Evolutionary conservation across 2,797 vertebrate species (phyloP).

Genomic region (Falco columbarius): DNA sequence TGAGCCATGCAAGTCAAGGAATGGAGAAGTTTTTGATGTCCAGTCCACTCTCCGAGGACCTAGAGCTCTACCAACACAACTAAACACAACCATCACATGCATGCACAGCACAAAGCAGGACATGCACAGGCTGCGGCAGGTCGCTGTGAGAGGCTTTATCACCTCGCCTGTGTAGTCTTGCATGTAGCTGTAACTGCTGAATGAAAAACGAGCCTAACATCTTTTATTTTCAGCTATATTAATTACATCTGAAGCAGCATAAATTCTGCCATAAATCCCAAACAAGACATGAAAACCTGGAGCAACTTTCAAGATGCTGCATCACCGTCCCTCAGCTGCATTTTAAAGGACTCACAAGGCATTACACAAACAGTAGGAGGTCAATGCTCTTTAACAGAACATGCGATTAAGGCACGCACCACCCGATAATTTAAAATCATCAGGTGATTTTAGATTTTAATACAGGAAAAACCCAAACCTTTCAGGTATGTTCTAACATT

Average conservation of each 20-base stretch:
- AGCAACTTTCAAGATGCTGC: neutral
- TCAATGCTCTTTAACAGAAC: neutral
- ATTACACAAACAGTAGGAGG: neutral
- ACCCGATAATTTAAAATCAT: neutral
- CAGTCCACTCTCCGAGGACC: neutral
- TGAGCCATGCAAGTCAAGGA: neutral
- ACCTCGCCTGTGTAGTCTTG: neutral
- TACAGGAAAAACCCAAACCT: neutral
- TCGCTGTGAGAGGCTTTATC: neutral
- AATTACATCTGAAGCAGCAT: neutral
- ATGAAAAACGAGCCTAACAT: neutral
- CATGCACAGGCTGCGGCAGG: neutral
- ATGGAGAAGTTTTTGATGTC: neutral
- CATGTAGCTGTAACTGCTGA: neutral
- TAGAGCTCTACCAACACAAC: neutral
- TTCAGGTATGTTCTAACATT: neutral
- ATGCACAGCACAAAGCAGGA: neutral
- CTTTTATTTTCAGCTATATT: neutral
- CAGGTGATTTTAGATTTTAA: neutral
- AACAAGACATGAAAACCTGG: neutral
- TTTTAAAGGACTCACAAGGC: neutral
- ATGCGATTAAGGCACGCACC: neutral
- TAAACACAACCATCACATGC: rapidly evolving
- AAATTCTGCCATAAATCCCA: neutral
- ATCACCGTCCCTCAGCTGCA: neutral